A percentile compares a stretch with the other conserved stretches of the same genome.
These are phyloP conservation scores for Syngnathus floridae DNA, from an alignment of 2,113 vertebrate genomes.

Conservation along the genomic window DNA sequence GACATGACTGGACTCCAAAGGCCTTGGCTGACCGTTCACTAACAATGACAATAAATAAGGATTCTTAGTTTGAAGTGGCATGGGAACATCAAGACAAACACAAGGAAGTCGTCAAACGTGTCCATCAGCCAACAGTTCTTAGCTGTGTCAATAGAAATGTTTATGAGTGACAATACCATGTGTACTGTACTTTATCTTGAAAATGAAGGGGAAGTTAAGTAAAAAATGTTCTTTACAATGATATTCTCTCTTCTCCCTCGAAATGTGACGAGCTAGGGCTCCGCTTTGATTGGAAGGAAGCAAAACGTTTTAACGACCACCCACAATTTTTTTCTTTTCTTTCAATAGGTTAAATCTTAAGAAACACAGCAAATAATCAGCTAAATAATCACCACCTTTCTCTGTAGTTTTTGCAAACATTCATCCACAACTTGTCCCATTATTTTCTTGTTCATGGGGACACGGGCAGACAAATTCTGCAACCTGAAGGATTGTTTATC, in stretches of 20 bases:
- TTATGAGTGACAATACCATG: background rate
- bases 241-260: background rate
- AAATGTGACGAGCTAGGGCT: slow-evolving; percentile 16
- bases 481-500: slow-evolving; percentile 4
- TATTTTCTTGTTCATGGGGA: slow-evolving; percentile 17
- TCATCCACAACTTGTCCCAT: background rate
- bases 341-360: background rate
- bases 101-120: background rate
- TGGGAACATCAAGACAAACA: background rate
- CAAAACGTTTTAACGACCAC: slow-evolving; percentile 6
- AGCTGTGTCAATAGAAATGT: background rate
- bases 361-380: background rate
- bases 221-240: too few relatives aligned
- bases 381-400: background rate
- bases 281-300: slow-evolving; percentile 20
- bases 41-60: slow-evolving; percentile 36
- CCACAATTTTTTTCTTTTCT: background rate
- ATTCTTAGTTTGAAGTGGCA: background rate
- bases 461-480: background rate
- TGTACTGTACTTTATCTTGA: background rate
- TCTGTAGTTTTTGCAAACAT: slow-evolving; percentile 2
- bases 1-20: slow-evolving; percentile 95
- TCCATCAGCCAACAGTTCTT: background rate
- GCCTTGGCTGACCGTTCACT: slow-evolving; percentile 96
- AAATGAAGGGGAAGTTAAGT: too few relatives aligned